Conservation (phyloP, 1,140 invertebrate genomes). For the Coptotermes formosanus region DNA sequence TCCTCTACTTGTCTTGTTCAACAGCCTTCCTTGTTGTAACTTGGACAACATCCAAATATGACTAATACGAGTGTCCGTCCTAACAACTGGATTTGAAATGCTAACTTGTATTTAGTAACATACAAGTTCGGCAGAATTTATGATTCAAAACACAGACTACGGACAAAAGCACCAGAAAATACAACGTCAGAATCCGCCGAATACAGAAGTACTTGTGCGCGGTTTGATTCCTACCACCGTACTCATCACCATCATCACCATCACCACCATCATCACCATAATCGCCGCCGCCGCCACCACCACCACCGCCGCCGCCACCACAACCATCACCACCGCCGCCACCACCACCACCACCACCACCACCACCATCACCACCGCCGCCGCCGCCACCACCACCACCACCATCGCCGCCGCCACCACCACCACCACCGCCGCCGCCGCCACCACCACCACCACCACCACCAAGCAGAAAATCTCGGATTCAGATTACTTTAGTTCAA, state of each 20-base stretch:
- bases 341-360: too few species aligned
- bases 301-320: background rate
- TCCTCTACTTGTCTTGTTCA: conserved; percentile 1
- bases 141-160: too few species aligned
- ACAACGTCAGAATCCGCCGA: background rate
- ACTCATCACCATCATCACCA: background rate
- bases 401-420: background rate
- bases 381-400: background rate
- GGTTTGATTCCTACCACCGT: background rate
- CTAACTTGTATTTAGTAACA: too few species aligned
- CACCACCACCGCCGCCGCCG: background rate
- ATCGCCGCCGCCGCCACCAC: too few species aligned
- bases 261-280: background rate
- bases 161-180: too few species aligned
- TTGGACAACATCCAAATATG: background rate
- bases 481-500: too few species aligned
- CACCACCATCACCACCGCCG: background rate
- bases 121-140: too few species aligned
- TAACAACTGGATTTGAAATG: background rate
- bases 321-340: background rate
- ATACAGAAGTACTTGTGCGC: background rate
- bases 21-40: background rate
- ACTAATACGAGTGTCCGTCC: background rate
- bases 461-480: background rate
- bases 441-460: background rate